Evolutionary conservation across 2,113 vertebrate genomes (phyloP).

Genomic region (Meriones unguiculatus): DNA sequence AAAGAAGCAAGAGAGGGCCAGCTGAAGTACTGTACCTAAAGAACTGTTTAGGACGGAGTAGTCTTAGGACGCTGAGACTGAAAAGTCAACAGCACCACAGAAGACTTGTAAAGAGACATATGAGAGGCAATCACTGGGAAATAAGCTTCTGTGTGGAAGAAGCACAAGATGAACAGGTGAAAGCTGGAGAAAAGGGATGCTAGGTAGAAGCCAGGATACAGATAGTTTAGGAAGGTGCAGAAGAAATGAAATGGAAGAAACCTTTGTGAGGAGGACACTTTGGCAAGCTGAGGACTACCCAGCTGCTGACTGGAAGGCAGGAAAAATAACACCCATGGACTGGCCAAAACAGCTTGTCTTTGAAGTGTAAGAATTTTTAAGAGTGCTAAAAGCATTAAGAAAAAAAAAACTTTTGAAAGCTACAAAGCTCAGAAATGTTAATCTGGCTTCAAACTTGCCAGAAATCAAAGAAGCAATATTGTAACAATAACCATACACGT

Average conservation of each 20-base stretch:
- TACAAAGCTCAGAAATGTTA: neutral
- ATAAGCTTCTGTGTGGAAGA: neutral
- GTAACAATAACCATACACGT: neutral
- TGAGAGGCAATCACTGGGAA: neutral
- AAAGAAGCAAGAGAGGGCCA: neutral
- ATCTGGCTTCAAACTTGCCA: neutral
- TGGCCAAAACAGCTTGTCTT: neutral
- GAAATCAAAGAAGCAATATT: neutral
- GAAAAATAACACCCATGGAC: neutral
- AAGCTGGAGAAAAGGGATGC: neutral
- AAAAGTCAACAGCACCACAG: neutral
- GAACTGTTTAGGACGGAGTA: neutral
- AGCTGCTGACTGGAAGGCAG: neutral
- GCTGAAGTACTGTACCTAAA: neutral
- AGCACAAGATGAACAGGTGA: neutral
- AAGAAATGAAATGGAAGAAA: neutral
- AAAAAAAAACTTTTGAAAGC: neutral
- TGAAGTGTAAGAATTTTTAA: slow-evolving; percentile 1
- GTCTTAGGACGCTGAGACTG: neutral
- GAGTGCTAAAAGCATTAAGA: neutral
- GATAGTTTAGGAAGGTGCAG: neutral
- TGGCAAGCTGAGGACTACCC: neutral
- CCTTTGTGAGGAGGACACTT: neutral
- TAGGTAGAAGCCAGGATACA: neutral
- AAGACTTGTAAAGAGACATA: neutral